phyloP scores from a whole-genome alignment of 2,888 invertebrate genomes.

The Xiphydria camelus region DNA sequence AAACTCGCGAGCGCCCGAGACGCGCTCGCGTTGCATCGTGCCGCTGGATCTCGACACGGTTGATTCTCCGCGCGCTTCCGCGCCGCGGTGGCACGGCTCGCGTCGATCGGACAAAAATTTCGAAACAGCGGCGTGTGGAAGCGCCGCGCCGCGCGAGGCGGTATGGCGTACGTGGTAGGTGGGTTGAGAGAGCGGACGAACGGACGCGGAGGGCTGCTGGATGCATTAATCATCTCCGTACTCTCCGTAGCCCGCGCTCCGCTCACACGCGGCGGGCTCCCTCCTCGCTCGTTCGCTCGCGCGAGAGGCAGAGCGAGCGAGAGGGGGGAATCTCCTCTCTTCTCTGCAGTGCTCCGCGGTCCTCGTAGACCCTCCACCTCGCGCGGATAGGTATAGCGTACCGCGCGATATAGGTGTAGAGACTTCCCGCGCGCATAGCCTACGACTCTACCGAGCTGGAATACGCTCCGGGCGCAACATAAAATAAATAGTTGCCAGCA shows the following conservation, averaged over 20 bases:
- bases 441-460: constrained; percentile 28
- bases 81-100: too few relatives aligned
- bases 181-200: constrained; percentile 2
- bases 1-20: too few relatives aligned
- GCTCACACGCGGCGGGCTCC: background rate
- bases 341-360: too few relatives aligned
- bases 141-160: background rate
- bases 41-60: too few relatives aligned
- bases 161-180: background rate
- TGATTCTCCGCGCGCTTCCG: too few relatives aligned
- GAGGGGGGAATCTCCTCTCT: too few relatives aligned
- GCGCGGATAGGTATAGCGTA: too few relatives aligned
- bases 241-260: constrained; percentile 5
- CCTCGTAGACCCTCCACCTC: too few relatives aligned
- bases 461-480: constrained; percentile 28
- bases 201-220: constrained; percentile 19
- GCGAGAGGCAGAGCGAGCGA: constrained; percentile 1
- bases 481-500: constrained; percentile 31
- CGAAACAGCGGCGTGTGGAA: background rate
- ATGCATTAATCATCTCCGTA: constrained; percentile 18
- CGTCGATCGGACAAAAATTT: background rate
- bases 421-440: too few relatives aligned
- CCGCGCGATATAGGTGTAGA: too few relatives aligned
- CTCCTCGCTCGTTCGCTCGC: too few relatives aligned
- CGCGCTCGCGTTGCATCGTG: too few relatives aligned